Base-by-base conservation (phyloP, 2,113 vertebrate genomes). In the Sialia sialis region DNA sequence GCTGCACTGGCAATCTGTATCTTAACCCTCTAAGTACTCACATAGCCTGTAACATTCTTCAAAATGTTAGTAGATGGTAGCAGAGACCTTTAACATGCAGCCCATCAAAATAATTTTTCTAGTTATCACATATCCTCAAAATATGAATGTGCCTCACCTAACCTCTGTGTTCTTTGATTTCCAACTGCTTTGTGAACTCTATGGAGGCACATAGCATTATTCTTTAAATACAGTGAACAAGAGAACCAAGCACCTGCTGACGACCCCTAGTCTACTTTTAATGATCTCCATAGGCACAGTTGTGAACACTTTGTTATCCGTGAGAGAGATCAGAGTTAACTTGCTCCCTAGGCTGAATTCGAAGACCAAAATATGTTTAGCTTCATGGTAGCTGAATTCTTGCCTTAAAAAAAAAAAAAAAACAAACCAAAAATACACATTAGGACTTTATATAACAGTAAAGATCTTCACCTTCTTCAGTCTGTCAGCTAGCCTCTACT, bases 1-100 rank as follows among this genome's bases (percentile, higher is more conserved):
- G 13, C 4, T 9, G 17, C 17, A 27, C 5, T 2, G 0, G 9
- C 29, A 4, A 1, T 12, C 8, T 46, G 4, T 66, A 22, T 62
- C 29, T 73, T 68, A 64, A 60, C 14, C 43, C 19, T 1, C 0
- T 6, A 58, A n/a, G 3, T 32, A 7, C 55, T 73, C 44, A 49
- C 20, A 29, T 38, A 49, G 18, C 34, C 39, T 58, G 16, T 16
- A 44, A 44, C 0, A 1, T 60, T 85, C 16, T 56, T 68, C 26
- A 64, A 43, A 93, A 60, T 17, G 9, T 25, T 85, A 36, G 27
- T 27, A 70, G 18, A 39, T 27, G 9, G 11, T 32, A 17, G 27
- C 18, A 26, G 66, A 85, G 36, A 90, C 13, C n/a, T 39, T 60
- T 83, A 72, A 48, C 20, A 44, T n/a, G 11, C 27, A 76, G 36